Evolutionary conservation across 2,888 invertebrate species (phyloP).

Genomic region (Leptopilina myrica): DNA sequence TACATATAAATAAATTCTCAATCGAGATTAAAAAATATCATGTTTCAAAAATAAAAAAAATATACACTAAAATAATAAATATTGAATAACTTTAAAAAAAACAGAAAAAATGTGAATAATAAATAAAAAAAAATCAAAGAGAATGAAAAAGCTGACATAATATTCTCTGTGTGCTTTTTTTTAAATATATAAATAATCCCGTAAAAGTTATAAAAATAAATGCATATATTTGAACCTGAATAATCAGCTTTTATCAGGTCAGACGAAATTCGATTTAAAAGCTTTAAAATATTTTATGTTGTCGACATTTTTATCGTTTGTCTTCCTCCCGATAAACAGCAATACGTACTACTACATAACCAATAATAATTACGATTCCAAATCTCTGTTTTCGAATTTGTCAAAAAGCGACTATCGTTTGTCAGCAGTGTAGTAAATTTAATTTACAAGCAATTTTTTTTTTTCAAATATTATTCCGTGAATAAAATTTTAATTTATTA

Average conservation of each 20-base stretch:
- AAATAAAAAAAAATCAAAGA: background rate
- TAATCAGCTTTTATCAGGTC: constrained; percentile 8
- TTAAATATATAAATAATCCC: background rate
- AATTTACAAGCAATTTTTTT: too few relatives aligned
- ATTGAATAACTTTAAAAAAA: too few relatives aligned
- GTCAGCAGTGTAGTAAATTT: too few relatives aligned
- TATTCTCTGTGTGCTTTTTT: background rate
- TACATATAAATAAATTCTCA: too few relatives aligned
- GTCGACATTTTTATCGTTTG: constrained; percentile 10
- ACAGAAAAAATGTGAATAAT: too few relatives aligned
- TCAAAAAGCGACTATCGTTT: background rate
- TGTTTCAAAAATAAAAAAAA: too few relatives aligned
- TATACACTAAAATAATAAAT: too few relatives aligned
- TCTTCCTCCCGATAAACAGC: background rate
- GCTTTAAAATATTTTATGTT: constrained; percentile 13
- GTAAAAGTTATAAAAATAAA: constrained; percentile 10
- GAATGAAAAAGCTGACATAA: background rate
- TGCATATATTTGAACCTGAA: constrained; percentile 17
- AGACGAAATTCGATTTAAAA: constrained; percentile 20
- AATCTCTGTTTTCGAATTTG: background rate
- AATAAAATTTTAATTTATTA: too few relatives aligned
- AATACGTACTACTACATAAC: background rate
- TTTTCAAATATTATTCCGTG: too few relatives aligned
- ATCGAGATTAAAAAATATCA: too few relatives aligned
- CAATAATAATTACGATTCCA: background rate